Evolutionary conservation across 2,888 invertebrate species (phyloP).

Genomic region (Eledona agricola): DNA sequence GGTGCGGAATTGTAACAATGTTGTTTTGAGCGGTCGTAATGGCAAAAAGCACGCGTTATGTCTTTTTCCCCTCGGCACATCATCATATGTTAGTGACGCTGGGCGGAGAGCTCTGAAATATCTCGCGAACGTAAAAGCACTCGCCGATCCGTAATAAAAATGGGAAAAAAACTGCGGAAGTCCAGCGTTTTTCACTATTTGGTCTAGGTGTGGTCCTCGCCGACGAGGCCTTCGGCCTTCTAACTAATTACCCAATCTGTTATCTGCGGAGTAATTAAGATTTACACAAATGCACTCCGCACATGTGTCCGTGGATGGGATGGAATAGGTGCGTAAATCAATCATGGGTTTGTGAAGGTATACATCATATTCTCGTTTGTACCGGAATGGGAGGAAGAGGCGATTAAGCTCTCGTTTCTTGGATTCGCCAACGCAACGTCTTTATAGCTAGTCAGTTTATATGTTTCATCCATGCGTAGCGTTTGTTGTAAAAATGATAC

Average conservation of each 20-base stretch:
- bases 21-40: slow-evolving; percentile 27
- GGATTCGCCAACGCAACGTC: no score
- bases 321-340: slow-evolving; percentile 21
- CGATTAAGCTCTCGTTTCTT: neutral
- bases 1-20: slow-evolving; percentile 30
- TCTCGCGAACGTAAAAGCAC: slow-evolving; percentile 34
- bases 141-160: slow-evolving; percentile 29
- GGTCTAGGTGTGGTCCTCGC: slow-evolving; percentile 18
- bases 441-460: no score
- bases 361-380: slow-evolving; percentile 22
- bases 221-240: slow-evolving; percentile 4
- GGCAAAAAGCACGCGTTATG: slow-evolving; percentile 30
- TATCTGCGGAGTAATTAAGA: slow-evolving; percentile 28
- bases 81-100: slow-evolving; percentile 37
- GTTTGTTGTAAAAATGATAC: no score
- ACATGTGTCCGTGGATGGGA: slow-evolving; percentile 3
- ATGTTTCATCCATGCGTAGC: no score
- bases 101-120: slow-evolving; percentile 35
- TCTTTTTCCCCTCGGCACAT: slow-evolving; percentile 30
- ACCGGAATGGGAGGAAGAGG: neutral
- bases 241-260: slow-evolving; percentile 23
- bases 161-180: slow-evolving; percentile 23
- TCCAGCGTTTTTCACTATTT: slow-evolving; percentile 11
- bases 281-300: slow-evolving; percentile 21
- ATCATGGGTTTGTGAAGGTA: slow-evolving; percentile 15